Evolutionary conservation across 2,888 invertebrate genomes (phyloP).

Genomic region (Sphaerophoria taeniata): DNA sequence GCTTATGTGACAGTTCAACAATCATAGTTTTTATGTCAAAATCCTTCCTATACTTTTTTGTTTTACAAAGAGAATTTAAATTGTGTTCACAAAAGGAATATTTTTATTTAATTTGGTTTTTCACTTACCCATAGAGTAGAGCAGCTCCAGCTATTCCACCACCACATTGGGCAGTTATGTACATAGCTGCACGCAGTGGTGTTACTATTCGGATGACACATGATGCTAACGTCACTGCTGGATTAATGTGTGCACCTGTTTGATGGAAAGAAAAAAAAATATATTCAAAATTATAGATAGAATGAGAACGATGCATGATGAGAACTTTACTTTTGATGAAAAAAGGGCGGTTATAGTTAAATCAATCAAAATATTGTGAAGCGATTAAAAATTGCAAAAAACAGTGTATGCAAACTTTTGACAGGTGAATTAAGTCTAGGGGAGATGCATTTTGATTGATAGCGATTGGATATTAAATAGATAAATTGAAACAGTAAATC

Average conservation of each 20-base stretch:
- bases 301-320: not conserved
- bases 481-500: no score
- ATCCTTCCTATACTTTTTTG: not conserved
- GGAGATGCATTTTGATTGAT: slow-evolving; percentile 8
- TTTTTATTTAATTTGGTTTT: not conserved
- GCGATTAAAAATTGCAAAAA: not conserved
- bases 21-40: slow-evolving; percentile 9
- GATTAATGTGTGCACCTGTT: no score
- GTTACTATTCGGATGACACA: slow-evolving; percentile 93
- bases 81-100: slow-evolving; percentile 6
- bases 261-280: not conserved
- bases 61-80: slow-evolving; percentile 14
- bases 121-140: slow-evolving; percentile 93
- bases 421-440: not conserved
- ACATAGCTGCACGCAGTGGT: slow-evolving; percentile 90
- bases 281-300: not conserved
- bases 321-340: not conserved
- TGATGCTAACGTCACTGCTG: slow-evolving; percentile 92
- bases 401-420: not conserved
- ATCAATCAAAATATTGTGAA: slow-evolving; percentile 30
- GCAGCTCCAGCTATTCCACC: slow-evolving; percentile 97
- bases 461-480: not conserved
- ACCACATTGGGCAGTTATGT: slow-evolving; percentile 95
- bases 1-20: slow-evolving; percentile 23
- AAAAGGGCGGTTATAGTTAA: not conserved